Evolutionary conservation across 2,113 vertebrate genomes (phyloP), one percentile per base, ranked within the genome.

Genomic region (Cochlearius cochlearius): DNA sequence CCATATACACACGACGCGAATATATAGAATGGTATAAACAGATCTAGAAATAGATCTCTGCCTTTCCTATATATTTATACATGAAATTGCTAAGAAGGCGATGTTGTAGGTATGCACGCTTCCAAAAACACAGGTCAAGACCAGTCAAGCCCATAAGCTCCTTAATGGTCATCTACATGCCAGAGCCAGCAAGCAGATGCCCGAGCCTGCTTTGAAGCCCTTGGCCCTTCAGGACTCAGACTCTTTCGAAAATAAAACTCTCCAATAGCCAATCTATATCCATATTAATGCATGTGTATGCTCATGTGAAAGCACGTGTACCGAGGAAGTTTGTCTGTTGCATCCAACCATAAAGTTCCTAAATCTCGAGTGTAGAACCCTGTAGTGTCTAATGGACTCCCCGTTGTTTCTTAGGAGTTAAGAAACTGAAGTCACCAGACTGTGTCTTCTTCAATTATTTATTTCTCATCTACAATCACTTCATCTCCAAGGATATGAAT

Each of bases 381-480:
- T 62, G 2, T 5, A 34, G 38, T 32, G 34, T 12, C 53, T 78
- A 60, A 93, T 38, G 62, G 73, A 73, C 59, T 90, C 49, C 15
- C 11, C 32, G 1, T 25, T 66, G 27, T 56, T 86, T 79, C 86
- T 91, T 7, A 83, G 47, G 36, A 93, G n/a, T 27, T 85, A 66
- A 64, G 56, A 86, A 97, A 34, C n/a, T 79, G 53, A 17, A 47
- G 69, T 58, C 74, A 95, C 62, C 71, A 94, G 50, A 74, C 69
- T 86, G 25, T 86, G 84, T 89, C 53, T 74, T 82, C 78, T 84
- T 97, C 91, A 92, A 76, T 91, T 95, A 96, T 96, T 95, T 96
- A 93, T 96, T 96, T 92, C 63, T 96, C 50, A 93, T 89, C 80
- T 73, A 72, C 50, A 94, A 66, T 86, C 41, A 49, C 64, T 97